Percentiles rank a stretch among this genome's conserved stretches.
phyloP scores from a whole-genome alignment of 2,113 vertebrate genomes.

The Rhodinocichla rosea region DNA sequence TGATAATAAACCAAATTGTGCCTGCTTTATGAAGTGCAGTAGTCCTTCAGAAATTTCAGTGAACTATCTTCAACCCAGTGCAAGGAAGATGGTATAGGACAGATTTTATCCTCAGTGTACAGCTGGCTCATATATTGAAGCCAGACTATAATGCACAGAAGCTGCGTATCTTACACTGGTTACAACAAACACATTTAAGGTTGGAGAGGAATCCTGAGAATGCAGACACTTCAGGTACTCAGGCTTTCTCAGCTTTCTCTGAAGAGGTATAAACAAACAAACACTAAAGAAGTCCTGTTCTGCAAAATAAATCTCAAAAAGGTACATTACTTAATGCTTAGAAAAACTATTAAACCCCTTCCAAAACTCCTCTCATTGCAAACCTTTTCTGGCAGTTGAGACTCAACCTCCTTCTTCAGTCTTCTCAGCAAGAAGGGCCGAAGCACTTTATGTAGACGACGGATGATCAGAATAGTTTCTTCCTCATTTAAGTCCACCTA shows the following conservation, averaged over 20 bases:
- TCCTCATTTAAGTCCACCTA: constrained; percentile 98
- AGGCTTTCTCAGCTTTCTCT: neutral
- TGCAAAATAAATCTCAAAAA: neutral
- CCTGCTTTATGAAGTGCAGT: neutral
- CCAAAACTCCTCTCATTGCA: neutral
- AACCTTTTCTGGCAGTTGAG: constrained; percentile 97
- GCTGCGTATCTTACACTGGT: neutral
- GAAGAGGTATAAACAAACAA: neutral
- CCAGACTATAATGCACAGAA: neutral
- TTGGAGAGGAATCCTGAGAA: neutral
- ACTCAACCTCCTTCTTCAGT: constrained; percentile 97
- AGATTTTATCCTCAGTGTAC: neutral
- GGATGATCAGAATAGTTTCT: constrained; percentile 96
- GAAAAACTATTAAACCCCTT: neutral
- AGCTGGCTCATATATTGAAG: neutral
- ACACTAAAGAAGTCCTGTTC: neutral
- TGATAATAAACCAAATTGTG: neutral
- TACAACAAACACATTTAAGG: neutral
- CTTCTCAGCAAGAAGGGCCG: constrained; percentile 92
- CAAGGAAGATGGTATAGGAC: neutral
- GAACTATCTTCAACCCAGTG: neutral
- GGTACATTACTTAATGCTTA: neutral
- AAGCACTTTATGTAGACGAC: constrained; percentile 95
- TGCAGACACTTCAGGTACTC: neutral
- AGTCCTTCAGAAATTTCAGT: neutral